phyloP scores from a whole-genome alignment of 2,113 vertebrate species.

The Vidua macroura region DNA sequence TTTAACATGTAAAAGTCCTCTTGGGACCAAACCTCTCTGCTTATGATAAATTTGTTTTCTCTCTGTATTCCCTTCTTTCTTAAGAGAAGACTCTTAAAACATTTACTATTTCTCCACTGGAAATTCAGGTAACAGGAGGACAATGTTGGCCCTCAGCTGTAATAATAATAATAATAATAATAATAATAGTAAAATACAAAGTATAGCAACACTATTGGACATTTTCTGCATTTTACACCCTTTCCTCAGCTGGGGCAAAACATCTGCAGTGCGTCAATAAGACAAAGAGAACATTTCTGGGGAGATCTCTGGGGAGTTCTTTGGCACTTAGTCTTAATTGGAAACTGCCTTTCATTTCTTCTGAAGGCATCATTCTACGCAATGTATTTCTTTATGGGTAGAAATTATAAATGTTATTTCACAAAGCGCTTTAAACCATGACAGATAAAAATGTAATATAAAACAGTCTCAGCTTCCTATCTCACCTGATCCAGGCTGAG shows the following conservation, averaged over 20 bases:
- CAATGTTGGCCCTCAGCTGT: not conserved
- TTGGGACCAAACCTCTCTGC: not conserved
- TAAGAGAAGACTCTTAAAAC: not conserved
- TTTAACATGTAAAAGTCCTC: not conserved
- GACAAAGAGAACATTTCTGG: conserved; percentile 3
- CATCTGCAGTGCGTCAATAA: conserved; percentile 5
- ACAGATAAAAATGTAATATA: not conserved
- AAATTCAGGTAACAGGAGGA: not conserved
- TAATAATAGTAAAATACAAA: not conserved
- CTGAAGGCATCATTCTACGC: not conserved
- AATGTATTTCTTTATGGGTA: not conserved
- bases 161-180: not conserved
- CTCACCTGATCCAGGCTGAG: not conserved
- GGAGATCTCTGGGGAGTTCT: not conserved
- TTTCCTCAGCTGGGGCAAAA: not conserved
- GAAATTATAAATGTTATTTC: not conserved
- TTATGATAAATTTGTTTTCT: not conserved
- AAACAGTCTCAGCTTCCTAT: not conserved
- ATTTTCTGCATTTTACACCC: not conserved
- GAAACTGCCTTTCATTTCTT: conserved; percentile 27
- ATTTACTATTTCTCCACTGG: not conserved
- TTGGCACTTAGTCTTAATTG: conserved; percentile 28
- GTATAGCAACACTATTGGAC: not conserved
- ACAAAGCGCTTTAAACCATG: not conserved
- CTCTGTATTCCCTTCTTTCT: not conserved